Evolutionary conservation across 2,113 vertebrate genomes (phyloP), one percentile per base, ranked within the genome.

Genomic region (Syngnathus typhle): DNA sequence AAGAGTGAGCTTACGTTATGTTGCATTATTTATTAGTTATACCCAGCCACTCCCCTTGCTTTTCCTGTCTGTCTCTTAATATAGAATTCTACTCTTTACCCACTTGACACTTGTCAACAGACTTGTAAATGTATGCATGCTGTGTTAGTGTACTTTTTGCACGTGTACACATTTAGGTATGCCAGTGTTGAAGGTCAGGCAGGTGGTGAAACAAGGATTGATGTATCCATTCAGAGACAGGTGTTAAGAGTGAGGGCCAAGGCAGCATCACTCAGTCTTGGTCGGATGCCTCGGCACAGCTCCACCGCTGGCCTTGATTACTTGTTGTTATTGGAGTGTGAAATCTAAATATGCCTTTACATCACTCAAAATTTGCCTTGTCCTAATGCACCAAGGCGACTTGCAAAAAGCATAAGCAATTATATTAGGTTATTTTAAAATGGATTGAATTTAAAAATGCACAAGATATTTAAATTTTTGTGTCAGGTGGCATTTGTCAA

Each of bases 131-230:
- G 59, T 67, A 61, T 69, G 56, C 15, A 18, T 55, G 60, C 12
- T 60, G 46, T 68, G 65, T 37, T 54, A 49, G 65, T 64, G 46
- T 37, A 46, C 65, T 18, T 15, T 49, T 54, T 67, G 46, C 68
- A 43, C 9, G 39, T 71, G 69, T 69, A 59, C 58, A 52, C 59
- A 27, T 64, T 44, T 66, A 46, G 72, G 63, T 80, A 78, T 70
- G 75, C 77, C 65, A 61, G 82, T 80, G 79, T 73, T 70, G 72
- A 72, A 77, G 79, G 85, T 71, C 80, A 86, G 85, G 84, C 81
- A 72, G 86, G 76, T 85, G 88, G 85, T 89, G 86, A 89, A 91
- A 91, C 89, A 82, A 83, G 85, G 88, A 91, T 90, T 90, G 89
- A 91, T 89, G 89, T 89, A 84, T 89, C 88, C 90, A 89, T 90